These are phyloP conservation scores for Manis crassicaudata DNA, from an alignment of 2,797 vertebrate genomes.

Conservation along the genomic window DNA sequence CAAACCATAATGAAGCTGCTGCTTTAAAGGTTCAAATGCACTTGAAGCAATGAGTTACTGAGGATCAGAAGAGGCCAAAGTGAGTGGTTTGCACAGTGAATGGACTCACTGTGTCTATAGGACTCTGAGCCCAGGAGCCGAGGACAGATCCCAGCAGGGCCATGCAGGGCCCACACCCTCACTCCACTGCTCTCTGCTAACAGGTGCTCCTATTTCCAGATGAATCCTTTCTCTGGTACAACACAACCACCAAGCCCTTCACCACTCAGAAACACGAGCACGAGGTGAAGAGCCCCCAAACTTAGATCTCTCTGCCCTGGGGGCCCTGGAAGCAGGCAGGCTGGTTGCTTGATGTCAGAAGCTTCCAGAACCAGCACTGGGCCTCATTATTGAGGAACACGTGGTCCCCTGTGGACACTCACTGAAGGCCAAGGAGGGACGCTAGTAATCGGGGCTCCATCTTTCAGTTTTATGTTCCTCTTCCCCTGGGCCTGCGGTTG, in stretches of 20 bases:
- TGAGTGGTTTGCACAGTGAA: not conserved
- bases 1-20: not conserved
- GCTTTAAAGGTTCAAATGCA: not conserved
- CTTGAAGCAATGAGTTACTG: not conserved
- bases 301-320: not conserved
- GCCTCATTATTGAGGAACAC: conserved; percentile 24
- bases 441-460: not conserved
- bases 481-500: conserved; percentile 41
- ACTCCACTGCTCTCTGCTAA: not conserved
- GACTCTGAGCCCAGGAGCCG: not conserved
- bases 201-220: not conserved
- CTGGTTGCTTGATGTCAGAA: not conserved
- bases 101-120: not conserved
- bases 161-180: rapidly evolving
- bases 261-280: not conserved
- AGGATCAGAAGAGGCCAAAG: not conserved
- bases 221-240: not conserved
- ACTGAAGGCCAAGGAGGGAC: not conserved
- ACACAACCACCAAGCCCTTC: not conserved
- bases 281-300: not conserved
- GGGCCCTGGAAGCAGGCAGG: not conserved
- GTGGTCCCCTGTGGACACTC: not conserved
- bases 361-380: not conserved
- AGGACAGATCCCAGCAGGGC: not conserved
- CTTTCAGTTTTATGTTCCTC: conserved; percentile 18